Evolutionary conservation across 2,797 vertebrate genomes (phyloP), one percentile per base, ranked within the genome.

Genomic region (Zenarchopterus dispar): DNA sequence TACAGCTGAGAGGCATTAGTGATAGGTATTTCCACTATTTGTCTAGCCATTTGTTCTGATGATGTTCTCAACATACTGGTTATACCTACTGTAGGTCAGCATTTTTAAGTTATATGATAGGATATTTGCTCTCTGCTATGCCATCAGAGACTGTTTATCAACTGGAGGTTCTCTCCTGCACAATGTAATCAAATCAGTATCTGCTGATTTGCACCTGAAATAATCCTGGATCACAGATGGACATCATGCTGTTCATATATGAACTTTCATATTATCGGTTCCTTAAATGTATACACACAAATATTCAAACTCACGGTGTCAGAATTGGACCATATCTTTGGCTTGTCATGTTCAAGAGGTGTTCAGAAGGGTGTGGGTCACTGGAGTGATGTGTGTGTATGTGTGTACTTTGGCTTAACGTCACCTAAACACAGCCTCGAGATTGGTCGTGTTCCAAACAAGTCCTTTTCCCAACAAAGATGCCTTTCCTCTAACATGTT

Each of bases 371-470:
- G 8, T 74, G 58, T 56, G 63, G 67, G 64, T 81, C 53, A 78
- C n/a, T 44, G 44, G 42, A 48, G 57, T 47, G 33, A 42, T 75
- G 44, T 39, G 44, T 39, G 43, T 52, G 18, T 41, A 50, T 55
- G 41, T 49, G 77, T 76, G 55, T 56, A 55, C 44, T 49, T 80
- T 84, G 80, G 78, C 84, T 81, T 53, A 36, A 62, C 82, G 77
- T 82, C 75, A 77, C 48, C 72, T 61, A 64, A 16, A 53, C 50
- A 80, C 70, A 73, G 60, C 19, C 70, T 68, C 41, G 71, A 65
- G 61, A 57, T 72, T 78, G 76, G 67, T 77, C 56, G n/a, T 6
- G 19, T 82, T 83, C 79, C 81, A 87, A 75, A 72, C 42, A 56
- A 60, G 72, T 68, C 64, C 60, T 82, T 67, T 67, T 66, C 71